Evolutionary conservation across 2,888 invertebrate genomes (phyloP).

Genomic region (Clanis bilineata): DNA sequence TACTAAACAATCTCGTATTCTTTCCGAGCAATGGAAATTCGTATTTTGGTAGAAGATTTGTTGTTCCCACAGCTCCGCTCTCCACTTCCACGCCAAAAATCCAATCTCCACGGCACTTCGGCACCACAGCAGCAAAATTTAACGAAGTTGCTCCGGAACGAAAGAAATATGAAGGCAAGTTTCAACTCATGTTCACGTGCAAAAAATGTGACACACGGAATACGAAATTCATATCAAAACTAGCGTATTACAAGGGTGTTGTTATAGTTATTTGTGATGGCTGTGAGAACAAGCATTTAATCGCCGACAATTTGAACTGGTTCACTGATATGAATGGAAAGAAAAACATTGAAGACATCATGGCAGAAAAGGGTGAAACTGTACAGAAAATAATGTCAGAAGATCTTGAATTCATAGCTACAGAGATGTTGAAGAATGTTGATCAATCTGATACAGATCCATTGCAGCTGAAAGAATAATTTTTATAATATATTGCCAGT

Average conservation of each 20-base stretch:
- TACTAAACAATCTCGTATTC: conserved; percentile 67
- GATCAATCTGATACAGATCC: conserved; percentile 37
- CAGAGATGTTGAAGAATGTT: conserved; percentile 50
- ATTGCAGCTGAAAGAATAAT: not conserved
- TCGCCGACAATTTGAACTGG: conserved; percentile 98
- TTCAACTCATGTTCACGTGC: conserved; percentile 92
- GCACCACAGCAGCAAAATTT: conserved; percentile 48
- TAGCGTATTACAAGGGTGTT: conserved; percentile 93
- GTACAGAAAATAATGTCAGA: conserved; percentile 83
- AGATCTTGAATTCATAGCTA: conserved; percentile 75
- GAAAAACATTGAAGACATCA: conserved; percentile 94
- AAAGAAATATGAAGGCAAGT: conserved; percentile 74
- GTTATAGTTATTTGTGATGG: conserved; percentile 95
- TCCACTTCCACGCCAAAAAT: conserved; percentile 57
- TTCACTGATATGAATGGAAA: conserved; percentile 90
- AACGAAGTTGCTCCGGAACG: conserved; percentile 47
- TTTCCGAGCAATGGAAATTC: conserved; percentile 76
- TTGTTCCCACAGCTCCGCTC: conserved; percentile 46
- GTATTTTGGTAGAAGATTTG: conserved; percentile 64
- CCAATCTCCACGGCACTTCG: conserved; percentile 60
- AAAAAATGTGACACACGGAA: conserved; percentile 92
- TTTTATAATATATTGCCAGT: not conserved
- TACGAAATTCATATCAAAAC: conserved; percentile 90
- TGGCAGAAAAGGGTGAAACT: conserved; percentile 93
- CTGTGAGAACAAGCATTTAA: conserved; percentile 94